Evolutionary conservation across 2,113 vertebrate species (phyloP).

Genomic region (Diadophis punctatus): DNA sequence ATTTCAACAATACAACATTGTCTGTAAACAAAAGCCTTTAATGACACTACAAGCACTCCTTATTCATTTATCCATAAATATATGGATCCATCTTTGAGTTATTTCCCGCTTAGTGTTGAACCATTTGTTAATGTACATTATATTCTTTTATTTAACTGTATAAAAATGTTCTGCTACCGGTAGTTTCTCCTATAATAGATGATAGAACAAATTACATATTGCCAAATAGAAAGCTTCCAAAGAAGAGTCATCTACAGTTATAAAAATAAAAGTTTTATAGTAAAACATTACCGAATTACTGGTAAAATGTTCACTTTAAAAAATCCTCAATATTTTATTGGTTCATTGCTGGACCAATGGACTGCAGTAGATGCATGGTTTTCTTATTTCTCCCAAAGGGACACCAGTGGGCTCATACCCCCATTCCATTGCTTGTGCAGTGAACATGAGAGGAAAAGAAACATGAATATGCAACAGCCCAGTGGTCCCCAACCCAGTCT

Average conservation of each 20-base stretch:
- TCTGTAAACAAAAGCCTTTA: neutral
- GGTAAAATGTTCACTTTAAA: neutral
- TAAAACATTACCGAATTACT: neutral
- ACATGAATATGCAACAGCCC: neutral
- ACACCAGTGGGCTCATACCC: neutral
- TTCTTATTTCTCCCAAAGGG: neutral
- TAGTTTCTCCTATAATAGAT: neutral
- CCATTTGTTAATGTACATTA: neutral
- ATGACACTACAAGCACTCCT: neutral
- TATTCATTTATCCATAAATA: neutral
- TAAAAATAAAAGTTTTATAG: neutral
- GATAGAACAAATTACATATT: neutral
- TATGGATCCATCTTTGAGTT: neutral
- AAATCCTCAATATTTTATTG: neutral
- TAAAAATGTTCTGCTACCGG: neutral
- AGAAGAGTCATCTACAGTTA: neutral
- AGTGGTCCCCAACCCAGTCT: neutral
- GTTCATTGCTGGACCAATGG: neutral
- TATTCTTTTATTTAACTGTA: neutral
- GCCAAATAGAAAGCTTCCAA: neutral
- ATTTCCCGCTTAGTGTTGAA: neutral
- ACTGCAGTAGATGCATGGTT: neutral
- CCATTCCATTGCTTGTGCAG: neutral
- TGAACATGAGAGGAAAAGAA: neutral
- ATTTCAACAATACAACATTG: neutral